Base-by-base conservation (phyloP, 2,888 invertebrate genomes). In the Melitaea athalia region DNA sequence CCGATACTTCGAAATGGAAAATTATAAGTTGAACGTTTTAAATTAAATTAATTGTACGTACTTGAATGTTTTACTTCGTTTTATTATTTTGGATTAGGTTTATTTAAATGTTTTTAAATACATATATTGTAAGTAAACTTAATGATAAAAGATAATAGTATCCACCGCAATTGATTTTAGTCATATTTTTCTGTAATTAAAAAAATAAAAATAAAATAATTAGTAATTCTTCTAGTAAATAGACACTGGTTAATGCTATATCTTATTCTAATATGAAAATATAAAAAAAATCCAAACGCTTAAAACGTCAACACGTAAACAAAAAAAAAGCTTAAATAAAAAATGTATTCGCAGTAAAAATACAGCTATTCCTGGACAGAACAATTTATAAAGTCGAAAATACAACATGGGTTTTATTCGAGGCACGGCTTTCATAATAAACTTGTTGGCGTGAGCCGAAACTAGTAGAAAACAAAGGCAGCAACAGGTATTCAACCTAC, bases 381-480 rank as follows among this genome's bases (percentile, higher is more conserved):
- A n/a, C 14, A 57, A 17, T 43, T 59, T 47, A 31, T 45, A 53
- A 45, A 65, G 31, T 17, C 43, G n/a, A 59, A 64, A 59, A 64
- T 50, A 52, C 43, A 49, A 64, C 38, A 50, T 52, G 45, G 17
- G 45, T 53, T 60, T 63, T 14, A 49, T 63, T 49, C 31, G 49
- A 6, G 50, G 49, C 52, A 42, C 45, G n/a, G 64, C 49, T 64
- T 47, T 53, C 61, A 69, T 70, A 72, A 69, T 69, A 69, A 69
- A 71, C 61, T 71, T 66, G 70, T 72, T 67, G 69, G 62, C 33
- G 52, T 55, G 53, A 64, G 62, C 70, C 70, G 42, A 69, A 72
- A 72, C 72, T 70, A 69, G 69, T 61, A 61, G 68, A 73, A 73
- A 73, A 73, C 73, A 73, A 73, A 68, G 64, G 62, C 70, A 33